Percentiles rank a stretch among this genome's conserved stretches.
phyloP scores from a whole-genome alignment of 2,888 invertebrate species.

The Hybos culiciformis region DNA sequence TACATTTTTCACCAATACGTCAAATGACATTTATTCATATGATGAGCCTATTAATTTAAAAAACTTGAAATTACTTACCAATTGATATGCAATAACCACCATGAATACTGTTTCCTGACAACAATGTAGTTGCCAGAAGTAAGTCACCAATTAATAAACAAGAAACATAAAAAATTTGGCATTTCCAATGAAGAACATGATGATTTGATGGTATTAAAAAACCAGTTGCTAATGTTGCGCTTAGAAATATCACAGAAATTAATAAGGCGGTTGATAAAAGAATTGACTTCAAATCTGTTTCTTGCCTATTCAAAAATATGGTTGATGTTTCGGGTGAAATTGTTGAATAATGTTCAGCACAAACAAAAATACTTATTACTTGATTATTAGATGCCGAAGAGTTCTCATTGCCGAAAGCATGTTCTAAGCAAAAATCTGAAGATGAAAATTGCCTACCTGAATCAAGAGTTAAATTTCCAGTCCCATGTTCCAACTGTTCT shows the following conservation, averaged over 20 bases:
- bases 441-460: conserved; percentile 28
- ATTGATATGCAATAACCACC: background rate
- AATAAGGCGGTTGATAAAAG: conserved; percentile 66
- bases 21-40: too few relatives aligned
- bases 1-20: too few relatives aligned
- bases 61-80: background rate
- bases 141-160: conserved; percentile 71
- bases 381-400: too few relatives aligned
- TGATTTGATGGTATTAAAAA: conserved; percentile 68
- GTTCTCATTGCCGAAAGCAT: too few relatives aligned
- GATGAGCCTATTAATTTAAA: too few relatives aligned
- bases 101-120: conserved; percentile 38
- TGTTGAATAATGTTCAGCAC: too few relatives aligned
- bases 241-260: conserved; percentile 67
- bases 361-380: too few relatives aligned
- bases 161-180: conserved; percentile 69
- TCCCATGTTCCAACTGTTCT: conserved; percentile 37
- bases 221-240: conserved; percentile 65
- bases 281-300: too few relatives aligned
- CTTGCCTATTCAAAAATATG: too few relatives aligned
- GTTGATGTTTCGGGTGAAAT: conserved; percentile 15
- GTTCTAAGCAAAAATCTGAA: conserved; percentile 20
- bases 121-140: conserved; percentile 62
- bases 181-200: conserved; percentile 78
- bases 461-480: conserved; percentile 40